A percentile compares a stretch with the other conserved stretches of the same genome.
Conservation (phyloP, 2,888 invertebrate species). For the Ischnura elegans region DNA sequence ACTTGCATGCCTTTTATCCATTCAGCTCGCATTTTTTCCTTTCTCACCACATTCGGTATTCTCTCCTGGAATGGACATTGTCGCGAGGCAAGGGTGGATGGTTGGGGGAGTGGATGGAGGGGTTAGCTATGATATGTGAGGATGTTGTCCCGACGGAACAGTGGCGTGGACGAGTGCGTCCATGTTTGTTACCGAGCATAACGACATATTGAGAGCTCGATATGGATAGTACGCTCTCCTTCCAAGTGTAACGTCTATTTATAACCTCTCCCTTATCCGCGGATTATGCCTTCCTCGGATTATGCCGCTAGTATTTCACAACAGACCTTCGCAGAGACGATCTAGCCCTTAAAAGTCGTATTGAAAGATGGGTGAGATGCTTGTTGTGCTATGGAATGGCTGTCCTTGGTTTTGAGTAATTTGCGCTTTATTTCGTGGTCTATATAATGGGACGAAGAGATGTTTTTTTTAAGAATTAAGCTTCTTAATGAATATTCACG, state of each 20-base stretch:
- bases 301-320: not conserved
- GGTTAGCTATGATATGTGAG: not conserved
- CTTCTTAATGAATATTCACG: no score
- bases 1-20: not conserved
- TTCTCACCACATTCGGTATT: slow-evolving; percentile 1
- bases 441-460: no score
- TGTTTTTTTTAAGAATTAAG: no score
- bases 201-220: slow-evolving; percentile 33
- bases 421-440: no score
- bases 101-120: not conserved
- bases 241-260: not conserved
- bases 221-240: not conserved
- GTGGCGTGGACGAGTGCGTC: not conserved
- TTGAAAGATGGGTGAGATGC: not conserved
- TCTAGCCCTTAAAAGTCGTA: not conserved
- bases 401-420: no score
- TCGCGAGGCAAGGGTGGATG: not conserved
- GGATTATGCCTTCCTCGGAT: not conserved
- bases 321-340: not conserved
- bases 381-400: not conserved
- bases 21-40: slow-evolving; percentile 30
- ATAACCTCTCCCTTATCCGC: not conserved
- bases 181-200: not conserved
- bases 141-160: not conserved
- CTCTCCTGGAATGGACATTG: slow-evolving; percentile 19